These are phyloP conservation scores for Cetoscarus ocellatus DNA, from an alignment of 2,797 vertebrate genomes.

Conservation along the genomic window DNA sequence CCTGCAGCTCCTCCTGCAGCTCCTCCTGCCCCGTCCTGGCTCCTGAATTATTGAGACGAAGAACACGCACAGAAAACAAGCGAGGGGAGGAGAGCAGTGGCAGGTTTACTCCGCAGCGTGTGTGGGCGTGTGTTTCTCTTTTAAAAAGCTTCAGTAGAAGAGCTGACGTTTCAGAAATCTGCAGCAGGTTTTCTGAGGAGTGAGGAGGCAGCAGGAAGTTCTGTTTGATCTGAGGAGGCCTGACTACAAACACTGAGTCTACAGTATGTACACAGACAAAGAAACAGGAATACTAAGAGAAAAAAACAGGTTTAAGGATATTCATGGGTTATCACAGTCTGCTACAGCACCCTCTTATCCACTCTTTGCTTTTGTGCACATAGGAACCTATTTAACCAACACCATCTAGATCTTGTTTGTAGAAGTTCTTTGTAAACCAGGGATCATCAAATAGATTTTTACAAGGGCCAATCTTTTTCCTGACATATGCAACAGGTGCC, in stretches of 20 bases:
- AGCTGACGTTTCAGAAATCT: not conserved
- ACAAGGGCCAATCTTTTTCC: too few relatives aligned
- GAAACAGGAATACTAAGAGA: not conserved
- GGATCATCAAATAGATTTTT: too few relatives aligned
- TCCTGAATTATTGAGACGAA: constrained; percentile 52
- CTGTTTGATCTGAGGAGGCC: constrained; percentile 1
- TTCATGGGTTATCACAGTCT: not conserved
- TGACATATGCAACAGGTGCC: too few relatives aligned
- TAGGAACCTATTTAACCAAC: too few relatives aligned
- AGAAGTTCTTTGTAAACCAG: too few relatives aligned
- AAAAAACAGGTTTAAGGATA: not conserved
- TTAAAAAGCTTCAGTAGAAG: not conserved
- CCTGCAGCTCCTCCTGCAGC: constrained; percentile 33
- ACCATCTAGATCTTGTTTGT: too few relatives aligned
- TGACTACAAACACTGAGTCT: not conserved
- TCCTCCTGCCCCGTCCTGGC: constrained; percentile 7
- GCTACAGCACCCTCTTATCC: not conserved
- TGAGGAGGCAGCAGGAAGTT: not conserved
- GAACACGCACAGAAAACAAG: constrained; percentile 6
- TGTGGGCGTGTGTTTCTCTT: constrained; percentile 5
- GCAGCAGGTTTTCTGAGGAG: not conserved
- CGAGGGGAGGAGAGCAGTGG: not conserved
- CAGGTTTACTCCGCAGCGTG: constrained; percentile 1
- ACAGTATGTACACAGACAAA: not conserved
- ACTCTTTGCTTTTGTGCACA: too few relatives aligned